A percentile compares a stretch with the other conserved stretches of the same genome.
phyloP scores from a whole-genome alignment of 1,140 invertebrate species.

The Drosophila sucinea region DNA sequence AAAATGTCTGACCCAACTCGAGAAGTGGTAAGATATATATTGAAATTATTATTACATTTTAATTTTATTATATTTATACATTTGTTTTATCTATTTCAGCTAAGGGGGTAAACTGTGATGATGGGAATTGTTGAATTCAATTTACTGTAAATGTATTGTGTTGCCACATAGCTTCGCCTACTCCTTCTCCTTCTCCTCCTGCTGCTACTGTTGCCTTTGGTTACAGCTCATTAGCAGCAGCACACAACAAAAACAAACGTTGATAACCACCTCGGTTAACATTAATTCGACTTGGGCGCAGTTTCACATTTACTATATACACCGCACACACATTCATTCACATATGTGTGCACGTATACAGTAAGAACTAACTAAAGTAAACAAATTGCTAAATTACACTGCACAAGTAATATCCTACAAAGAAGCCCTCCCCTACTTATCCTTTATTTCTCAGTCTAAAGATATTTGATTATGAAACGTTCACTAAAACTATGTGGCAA shows the following conservation, averaged over 20 bases:
- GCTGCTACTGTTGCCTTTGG: constrained; percentile 56
- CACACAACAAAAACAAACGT: constrained; percentile 19
- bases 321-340: constrained; percentile 14
- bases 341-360: not conserved
- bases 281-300: constrained; percentile 38
- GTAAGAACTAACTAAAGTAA: not conserved
- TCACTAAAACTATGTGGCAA: no score
- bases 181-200: not conserved
- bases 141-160: constrained; percentile 58
- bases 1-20: no score
- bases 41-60: no score
- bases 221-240: constrained; percentile 68
- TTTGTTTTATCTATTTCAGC: no score
- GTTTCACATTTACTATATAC: constrained; percentile 23
- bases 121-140: constrained; percentile 54
- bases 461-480: no score
- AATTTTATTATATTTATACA: no score
- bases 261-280: constrained; percentile 46
- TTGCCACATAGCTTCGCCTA: constrained; percentile 33
- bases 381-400: not conserved
- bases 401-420: no score
- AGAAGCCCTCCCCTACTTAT: no score
- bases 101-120: no score
- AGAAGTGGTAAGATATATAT: no score
- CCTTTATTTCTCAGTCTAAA: no score